These are phyloP conservation scores for Aythya baeri DNA, from an alignment of 2,113 vertebrate genomes.

Conservation along the genomic window DNA sequence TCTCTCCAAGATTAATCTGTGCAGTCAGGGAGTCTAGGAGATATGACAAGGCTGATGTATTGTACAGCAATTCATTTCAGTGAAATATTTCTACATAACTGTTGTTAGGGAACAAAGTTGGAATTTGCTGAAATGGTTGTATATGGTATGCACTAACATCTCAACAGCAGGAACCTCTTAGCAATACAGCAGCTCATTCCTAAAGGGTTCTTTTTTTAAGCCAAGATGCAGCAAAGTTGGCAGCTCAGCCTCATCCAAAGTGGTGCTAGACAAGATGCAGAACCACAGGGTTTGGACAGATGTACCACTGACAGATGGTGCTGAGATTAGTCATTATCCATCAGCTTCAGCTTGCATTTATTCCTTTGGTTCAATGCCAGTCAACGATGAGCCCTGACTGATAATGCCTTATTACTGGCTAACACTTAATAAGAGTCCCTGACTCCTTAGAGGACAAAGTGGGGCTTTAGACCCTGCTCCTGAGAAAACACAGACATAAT, in stretches of 20 bases:
- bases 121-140: slow-evolving; percentile 18
- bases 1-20: slow-evolving; percentile 33
- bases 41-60: slow-evolving; percentile 26
- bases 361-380: slow-evolving; percentile 36
- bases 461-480: not conserved
- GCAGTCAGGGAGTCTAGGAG: slow-evolving; percentile 4
- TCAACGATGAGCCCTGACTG: not conserved
- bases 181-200: slow-evolving; percentile 1
- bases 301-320: slow-evolving; percentile 53
- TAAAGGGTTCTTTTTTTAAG: slow-evolving; percentile 28
- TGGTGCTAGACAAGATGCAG: slow-evolving; percentile 57
- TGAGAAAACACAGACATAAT: not conserved
- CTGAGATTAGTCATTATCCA: slow-evolving; percentile 59
- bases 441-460: not conserved
- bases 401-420: not conserved
- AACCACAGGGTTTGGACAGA: slow-evolving; percentile 57
- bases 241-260: not conserved
- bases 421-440: slow-evolving; percentile 22
- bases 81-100: slow-evolving; percentile 28
- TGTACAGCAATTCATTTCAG: not conserved
- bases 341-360: slow-evolving; percentile 40
- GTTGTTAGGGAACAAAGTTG: slow-evolving; percentile 33
- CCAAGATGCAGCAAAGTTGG: slow-evolving; percentile 39
- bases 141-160: not conserved
- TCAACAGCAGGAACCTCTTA: slow-evolving; percentile 48